A percentile compares a stretch with the other conserved stretches of the same genome.
Conservation (phyloP, 2,797 vertebrate genomes). For the Aplochiton taeniatus region DNA sequence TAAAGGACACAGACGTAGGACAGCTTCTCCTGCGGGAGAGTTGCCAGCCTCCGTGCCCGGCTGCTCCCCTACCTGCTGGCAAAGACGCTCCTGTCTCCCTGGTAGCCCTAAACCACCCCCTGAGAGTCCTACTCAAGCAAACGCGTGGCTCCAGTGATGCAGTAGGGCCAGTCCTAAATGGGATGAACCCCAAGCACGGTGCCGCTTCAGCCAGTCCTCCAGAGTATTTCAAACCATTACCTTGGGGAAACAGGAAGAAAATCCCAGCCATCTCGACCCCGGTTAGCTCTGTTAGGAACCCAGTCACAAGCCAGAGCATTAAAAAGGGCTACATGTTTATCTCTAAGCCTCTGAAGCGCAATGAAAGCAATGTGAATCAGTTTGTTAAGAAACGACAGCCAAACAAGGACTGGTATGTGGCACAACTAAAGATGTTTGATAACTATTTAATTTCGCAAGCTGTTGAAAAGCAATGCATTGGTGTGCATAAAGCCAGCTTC, state of each 20-base stretch:
- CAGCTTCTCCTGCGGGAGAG: not conserved
- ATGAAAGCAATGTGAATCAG: not conserved
- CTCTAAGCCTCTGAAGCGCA: slow-evolving; percentile 29
- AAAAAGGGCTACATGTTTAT: slow-evolving; percentile 31
- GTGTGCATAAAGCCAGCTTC: not conserved
- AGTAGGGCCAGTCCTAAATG: slow-evolving; percentile 35
- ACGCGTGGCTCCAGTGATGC: not conserved
- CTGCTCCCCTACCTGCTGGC: not conserved
- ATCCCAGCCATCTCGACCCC: not conserved
- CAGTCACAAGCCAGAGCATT: not conserved
- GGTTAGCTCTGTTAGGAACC: not conserved
- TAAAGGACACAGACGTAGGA: slow-evolving; percentile 8
- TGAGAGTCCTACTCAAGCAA: slow-evolving; percentile 1
- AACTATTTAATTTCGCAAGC: not conserved
- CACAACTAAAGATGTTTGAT: not conserved
- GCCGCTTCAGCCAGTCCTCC: not conserved
- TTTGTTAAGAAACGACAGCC: slow-evolving; percentile 8
- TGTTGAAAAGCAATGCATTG: not conserved
- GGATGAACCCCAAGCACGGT: slow-evolving; percentile 31
- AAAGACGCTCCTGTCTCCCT: slow-evolving; percentile 4
- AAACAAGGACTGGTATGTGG: slow-evolving; percentile 2
- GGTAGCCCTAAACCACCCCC: not conserved
- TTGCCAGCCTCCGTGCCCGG: not conserved
- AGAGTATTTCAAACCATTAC: slow-evolving; percentile 1
- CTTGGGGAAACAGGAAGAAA: not conserved